Conservation (phyloP, 2,888 invertebrate genomes). For the Synergus umbraculus region DNA sequence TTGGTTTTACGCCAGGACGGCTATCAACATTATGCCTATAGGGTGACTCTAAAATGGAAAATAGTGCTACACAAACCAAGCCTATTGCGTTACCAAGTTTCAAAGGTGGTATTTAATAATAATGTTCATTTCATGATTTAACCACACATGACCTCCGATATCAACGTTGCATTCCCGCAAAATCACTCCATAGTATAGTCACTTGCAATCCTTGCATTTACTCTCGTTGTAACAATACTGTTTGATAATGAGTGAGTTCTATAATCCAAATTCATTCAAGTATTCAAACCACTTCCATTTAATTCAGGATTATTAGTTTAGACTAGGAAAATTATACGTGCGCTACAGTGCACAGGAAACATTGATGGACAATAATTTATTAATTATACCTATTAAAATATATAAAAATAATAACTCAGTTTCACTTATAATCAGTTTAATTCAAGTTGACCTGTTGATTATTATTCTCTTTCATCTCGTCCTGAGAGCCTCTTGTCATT, state of each 20-base stretch:
- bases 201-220: slow-evolving; percentile 29
- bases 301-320: background rate
- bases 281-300: background rate
- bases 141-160: slow-evolving; percentile 34
- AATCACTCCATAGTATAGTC: slow-evolving; percentile 19
- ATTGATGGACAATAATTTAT: too few relatives aligned
- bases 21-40: slow-evolving; percentile 70
- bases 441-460: too few relatives aligned
- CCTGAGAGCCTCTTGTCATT: too few relatives aligned
- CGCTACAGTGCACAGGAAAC: too few relatives aligned
- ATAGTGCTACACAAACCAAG: slow-evolving; percentile 47
- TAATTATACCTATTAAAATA: too few relatives aligned
- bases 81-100: slow-evolving; percentile 33
- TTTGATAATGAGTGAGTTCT: background rate
- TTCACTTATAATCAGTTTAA: too few relatives aligned
- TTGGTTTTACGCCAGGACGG: slow-evolving; percentile 72
- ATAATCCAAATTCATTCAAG: background rate
- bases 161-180: slow-evolving; percentile 33
- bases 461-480: too few relatives aligned
- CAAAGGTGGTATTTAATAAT: slow-evolving; percentile 40
- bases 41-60: slow-evolving; percentile 57
- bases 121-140: slow-evolving; percentile 35
- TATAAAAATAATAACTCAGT: too few relatives aligned
- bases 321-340: background rate
- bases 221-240: slow-evolving; percentile 1